Conservation (phyloP, 2,888 invertebrate species). For the Polyommatus icarus region DNA sequence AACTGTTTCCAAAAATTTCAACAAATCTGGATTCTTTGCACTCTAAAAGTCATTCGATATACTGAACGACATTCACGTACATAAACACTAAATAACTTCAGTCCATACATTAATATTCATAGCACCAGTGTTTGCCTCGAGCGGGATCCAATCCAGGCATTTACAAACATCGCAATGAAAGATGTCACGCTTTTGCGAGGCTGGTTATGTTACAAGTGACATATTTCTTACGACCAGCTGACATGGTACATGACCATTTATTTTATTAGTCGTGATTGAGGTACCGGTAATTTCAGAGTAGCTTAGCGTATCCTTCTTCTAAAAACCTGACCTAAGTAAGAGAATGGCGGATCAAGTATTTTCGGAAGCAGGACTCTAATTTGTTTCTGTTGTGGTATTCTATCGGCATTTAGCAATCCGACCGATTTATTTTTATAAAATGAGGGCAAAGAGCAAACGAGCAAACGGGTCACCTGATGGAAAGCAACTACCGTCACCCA, state of each 20-base stretch:
- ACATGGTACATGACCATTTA: constrained; percentile 3
- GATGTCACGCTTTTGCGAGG: constrained; percentile 21
- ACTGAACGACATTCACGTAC: constrained; percentile 3
- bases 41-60: not conserved
- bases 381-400: no score
- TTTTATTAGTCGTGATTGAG: constrained; percentile 20
- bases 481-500: no score
- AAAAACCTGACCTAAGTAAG: not conserved
- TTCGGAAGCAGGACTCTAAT: not conserved
- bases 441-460: no score
- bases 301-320: not conserved
- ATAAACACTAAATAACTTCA: constrained; percentile 13
- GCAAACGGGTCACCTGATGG: no score
- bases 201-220: constrained; percentile 17
- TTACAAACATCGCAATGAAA: constrained; percentile 24
- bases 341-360: not conserved
- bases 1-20: not conserved
- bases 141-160: constrained; percentile 16
- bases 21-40: not conserved
- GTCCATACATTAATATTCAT: constrained; percentile 18
- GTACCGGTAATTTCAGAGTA: not conserved
- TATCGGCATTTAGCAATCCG: not conserved
- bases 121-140: not conserved
- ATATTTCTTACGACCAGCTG: constrained; percentile 20
- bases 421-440: no score